Conservation (phyloP, 2,888 invertebrate genomes). For the Papilio protenor region DNA sequence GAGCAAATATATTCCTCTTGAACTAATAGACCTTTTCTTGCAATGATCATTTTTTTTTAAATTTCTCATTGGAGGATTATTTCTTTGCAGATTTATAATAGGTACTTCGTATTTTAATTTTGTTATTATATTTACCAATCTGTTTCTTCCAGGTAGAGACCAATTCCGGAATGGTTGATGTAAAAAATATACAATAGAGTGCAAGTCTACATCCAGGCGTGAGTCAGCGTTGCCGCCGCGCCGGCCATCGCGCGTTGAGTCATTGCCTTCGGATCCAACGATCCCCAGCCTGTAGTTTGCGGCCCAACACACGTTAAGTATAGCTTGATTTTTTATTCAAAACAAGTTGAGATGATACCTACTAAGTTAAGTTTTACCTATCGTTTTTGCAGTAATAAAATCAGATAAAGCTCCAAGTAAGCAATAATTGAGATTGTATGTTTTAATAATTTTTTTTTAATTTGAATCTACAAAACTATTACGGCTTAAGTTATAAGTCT, state of each 20-base stretch:
- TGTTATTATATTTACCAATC: not conserved
- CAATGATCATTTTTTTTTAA: no score
- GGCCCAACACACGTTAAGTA: not conserved
- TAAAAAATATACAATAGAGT: slow-evolving; percentile 25
- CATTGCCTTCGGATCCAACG: slow-evolving; percentile 30
- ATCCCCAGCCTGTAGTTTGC: slow-evolving; percentile 23
- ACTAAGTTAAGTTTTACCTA: not conserved
- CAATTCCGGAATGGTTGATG: not conserved
- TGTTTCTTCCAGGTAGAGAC: slow-evolving; percentile 20
- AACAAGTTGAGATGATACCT: slow-evolving; percentile 19
- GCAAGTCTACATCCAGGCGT: slow-evolving; percentile 26
- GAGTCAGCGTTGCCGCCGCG: slow-evolving; percentile 32
- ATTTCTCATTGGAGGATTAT: not conserved
- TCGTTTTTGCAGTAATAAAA: not conserved
- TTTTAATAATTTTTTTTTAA: not conserved
- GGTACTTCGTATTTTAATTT: slow-evolving; percentile 1
- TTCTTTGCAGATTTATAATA: not conserved
- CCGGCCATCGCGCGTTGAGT: slow-evolving; percentile 27
- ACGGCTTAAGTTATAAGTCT: not conserved
- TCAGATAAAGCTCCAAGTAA: not conserved
- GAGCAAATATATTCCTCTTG: no score
- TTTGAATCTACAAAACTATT: not conserved
- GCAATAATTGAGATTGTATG: not conserved
- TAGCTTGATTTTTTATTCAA: slow-evolving; percentile 17
- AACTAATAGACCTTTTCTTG: no score